These are phyloP conservation scores for Panagrolaimus sp. DNA, from an alignment of 1,140 invertebrate species.

Conservation along the genomic window DNA sequence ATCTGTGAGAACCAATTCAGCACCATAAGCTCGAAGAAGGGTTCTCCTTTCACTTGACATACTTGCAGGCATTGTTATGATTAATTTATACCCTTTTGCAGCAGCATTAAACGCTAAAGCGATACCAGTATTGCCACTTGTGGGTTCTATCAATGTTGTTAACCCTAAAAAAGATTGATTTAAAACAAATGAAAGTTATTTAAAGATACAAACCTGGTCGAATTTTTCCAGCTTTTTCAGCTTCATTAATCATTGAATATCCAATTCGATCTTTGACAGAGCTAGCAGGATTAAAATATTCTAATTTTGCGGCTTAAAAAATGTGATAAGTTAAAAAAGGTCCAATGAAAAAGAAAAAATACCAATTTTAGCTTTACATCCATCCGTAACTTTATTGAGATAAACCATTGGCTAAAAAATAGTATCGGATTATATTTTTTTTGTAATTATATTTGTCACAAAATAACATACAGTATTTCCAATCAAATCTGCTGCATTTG, in stretches of 20 bases:
- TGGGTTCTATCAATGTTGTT: slow-evolving; percentile 55
- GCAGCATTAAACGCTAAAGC: slow-evolving; percentile 42
- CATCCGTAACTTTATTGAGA: slow-evolving; percentile 49
- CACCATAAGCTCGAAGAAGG: slow-evolving; percentile 54
- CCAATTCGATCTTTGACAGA: slow-evolving; percentile 58
- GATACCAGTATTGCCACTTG: slow-evolving; percentile 61
- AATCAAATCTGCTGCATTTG: slow-evolving; percentile 45
- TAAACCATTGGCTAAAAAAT: slow-evolving; percentile 59
- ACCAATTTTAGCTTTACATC: slow-evolving; percentile 46
- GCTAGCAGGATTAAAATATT: slow-evolving; percentile 55
- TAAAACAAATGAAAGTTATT: no score
- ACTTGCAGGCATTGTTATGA: slow-evolving; percentile 62
- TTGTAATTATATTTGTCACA: no score
- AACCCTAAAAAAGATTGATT: slow-evolving; percentile 7
- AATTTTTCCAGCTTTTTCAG: slow-evolving; percentile 59
- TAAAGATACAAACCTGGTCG: slow-evolving; percentile 56
- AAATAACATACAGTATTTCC: no score
- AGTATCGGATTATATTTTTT: no score
- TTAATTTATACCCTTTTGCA: slow-evolving; percentile 58
- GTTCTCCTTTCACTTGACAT: slow-evolving; percentile 42
- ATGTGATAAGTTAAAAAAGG: slow-evolving; percentile 1
- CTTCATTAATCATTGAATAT: slow-evolving; percentile 56
- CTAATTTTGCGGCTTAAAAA: slow-evolving; percentile 51
- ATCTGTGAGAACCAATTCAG: slow-evolving; percentile 52
- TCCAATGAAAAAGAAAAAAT: neutral